Evolutionary conservation across 2,888 invertebrate genomes (phyloP), one percentile per base, ranked within the genome.

Genomic region (Drosophila gaucha): DNA sequence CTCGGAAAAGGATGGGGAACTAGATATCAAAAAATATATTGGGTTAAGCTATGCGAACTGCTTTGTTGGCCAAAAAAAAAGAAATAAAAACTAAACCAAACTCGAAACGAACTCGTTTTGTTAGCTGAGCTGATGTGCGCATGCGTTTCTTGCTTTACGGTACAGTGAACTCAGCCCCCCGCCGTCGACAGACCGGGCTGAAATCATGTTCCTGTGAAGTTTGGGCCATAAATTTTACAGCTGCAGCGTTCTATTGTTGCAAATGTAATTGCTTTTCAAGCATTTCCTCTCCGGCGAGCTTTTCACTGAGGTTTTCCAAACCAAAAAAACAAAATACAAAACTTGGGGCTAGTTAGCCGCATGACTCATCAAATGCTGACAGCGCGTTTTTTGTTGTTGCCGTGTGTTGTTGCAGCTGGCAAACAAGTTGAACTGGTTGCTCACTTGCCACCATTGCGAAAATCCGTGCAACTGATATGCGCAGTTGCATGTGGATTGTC

Each of bases 401-500:
- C 28, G 28, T 16, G 46, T 30, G 30, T n/a, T 30, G 8, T 31
- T 46, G 70, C 88, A 82, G 83, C 86, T 86, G 86, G 63, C 51
- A 77, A 85, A 85, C 84, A 71, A 79, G 84, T 86, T 78, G 46
- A 86, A 85, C 84, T 85, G 88, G 84, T 85, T 84, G 71, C 47
- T 64, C 77, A 76, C 86, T 69, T 78, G 76, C 73, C 55, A 59
- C 62, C 58, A 71, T 59, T 78, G 63, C 49, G 12, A 12, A 75
- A 87, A 87, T 86, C 86, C 70, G 66, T 82, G 83, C 67, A 79
- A 64, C 64, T 55, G 62, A 51, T 72, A 80, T 64, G 77, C 63
- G 69, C 65, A 54, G 62, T 43, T 49, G 39, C 46, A 65, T 68
- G 65, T 41, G 60, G 38, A 72, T 51, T 44, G 28, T 6, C 41